These are phyloP conservation scores for Chrysolina oricalcia DNA, from an alignment of 2,888 invertebrate genomes.

Conservation along the genomic window DNA sequence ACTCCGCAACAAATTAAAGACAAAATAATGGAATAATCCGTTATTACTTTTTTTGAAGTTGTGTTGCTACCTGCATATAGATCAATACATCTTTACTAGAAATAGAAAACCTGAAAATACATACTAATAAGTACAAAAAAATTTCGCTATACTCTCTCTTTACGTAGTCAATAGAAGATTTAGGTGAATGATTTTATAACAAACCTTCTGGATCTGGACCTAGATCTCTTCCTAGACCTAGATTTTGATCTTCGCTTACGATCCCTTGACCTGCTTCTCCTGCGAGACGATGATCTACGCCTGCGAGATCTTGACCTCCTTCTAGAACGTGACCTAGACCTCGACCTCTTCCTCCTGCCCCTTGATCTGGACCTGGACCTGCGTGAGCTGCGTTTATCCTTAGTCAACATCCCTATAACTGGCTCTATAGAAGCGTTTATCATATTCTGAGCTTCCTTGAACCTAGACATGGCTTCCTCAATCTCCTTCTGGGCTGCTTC, in stretches of 20 bases:
- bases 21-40: too few relatives aligned
- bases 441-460: constrained; percentile 95
- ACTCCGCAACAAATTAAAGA: too few relatives aligned
- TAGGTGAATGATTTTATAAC: too few relatives aligned
- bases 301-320: constrained; percentile 62
- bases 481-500: constrained; percentile 96
- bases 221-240: constrained; percentile 66
- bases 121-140: too few relatives aligned
- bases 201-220: constrained; percentile 58
- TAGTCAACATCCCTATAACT: constrained; percentile 89
- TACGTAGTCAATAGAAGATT: too few relatives aligned
- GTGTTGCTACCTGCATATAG: too few relatives aligned
- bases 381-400: constrained; percentile 82
- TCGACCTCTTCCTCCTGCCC: constrained; percentile 74
- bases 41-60: too few relatives aligned
- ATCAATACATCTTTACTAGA: too few relatives aligned
- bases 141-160: too few relatives aligned
- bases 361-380: constrained; percentile 69
- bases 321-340: constrained; percentile 76
- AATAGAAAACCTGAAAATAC: too few relatives aligned
- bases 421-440: constrained; percentile 96
- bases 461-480: constrained; percentile 97
- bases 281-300: constrained; percentile 77
- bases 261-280: constrained; percentile 73
- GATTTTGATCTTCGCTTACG: constrained; percentile 77